Conservation (phyloP, 2,888 invertebrate species). For the Polyommatus icarus region DNA sequence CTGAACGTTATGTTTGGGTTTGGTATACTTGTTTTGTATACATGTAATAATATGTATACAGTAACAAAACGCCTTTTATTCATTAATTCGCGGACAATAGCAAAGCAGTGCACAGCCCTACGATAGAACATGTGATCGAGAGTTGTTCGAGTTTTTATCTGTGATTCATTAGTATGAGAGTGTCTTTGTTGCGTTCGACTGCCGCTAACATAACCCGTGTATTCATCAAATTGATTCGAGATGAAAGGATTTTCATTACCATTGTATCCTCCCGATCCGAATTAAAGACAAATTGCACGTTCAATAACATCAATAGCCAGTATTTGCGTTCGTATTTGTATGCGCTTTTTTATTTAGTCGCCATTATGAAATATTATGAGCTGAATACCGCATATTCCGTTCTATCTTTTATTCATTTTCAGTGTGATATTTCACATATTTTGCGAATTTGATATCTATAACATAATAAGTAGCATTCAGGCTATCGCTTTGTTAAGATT, state of each 20-base stretch:
- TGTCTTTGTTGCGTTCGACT: constrained; percentile 68
- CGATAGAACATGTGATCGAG: constrained; percentile 65
- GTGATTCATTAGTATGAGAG: constrained; percentile 78
- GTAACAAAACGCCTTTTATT: neutral
- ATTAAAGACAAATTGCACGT: constrained; percentile 52
- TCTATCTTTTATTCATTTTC: constrained; percentile 13
- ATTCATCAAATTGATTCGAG: constrained; percentile 66
- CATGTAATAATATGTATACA: neutral
- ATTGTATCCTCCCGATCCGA: constrained; percentile 49
- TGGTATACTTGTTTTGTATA: neutral
- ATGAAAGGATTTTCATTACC: constrained; percentile 56
- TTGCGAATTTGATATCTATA: constrained; percentile 1
- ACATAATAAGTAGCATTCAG: neutral
- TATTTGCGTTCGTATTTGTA: constrained; percentile 45
- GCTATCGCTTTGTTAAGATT: neutral
- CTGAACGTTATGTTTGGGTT: neutral
- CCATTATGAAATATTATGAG: constrained; percentile 28
- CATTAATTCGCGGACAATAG: constrained; percentile 2
- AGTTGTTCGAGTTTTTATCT: constrained; percentile 76
- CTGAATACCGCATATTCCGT: constrained; percentile 7
- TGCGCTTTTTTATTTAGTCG: constrained; percentile 40
- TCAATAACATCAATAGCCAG: constrained; percentile 46
- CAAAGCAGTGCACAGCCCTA: constrained; percentile 55
- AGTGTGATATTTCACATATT: neutral
- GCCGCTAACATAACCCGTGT: constrained; percentile 52